phyloP scores from a whole-genome alignment of 2,888 invertebrate genomes.

The Timandra comae region DNA sequence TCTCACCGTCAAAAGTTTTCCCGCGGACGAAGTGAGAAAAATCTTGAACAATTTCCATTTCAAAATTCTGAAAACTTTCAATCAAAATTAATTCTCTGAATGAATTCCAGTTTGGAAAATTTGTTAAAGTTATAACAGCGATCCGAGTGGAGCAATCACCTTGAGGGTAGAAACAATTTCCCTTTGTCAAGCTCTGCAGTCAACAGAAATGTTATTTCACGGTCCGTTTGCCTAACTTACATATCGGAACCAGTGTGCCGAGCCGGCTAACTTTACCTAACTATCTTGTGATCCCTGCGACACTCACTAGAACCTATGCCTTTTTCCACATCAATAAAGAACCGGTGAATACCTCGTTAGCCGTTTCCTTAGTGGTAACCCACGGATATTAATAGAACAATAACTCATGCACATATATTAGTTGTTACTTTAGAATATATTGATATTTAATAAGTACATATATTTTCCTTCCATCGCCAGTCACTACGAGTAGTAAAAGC shows the following conservation, averaged over 20 bases:
- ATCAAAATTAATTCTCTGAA: constrained; percentile 17
- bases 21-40: constrained; percentile 1
- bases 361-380: too few species aligned
- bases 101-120: constrained; percentile 13
- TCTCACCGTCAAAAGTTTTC: too few species aligned
- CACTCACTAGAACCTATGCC: too few species aligned
- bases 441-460: too few species aligned
- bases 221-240: constrained; percentile 29
- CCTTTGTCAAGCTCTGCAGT: constrained; percentile 40
- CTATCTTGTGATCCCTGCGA: too few species aligned
- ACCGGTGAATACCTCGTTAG: too few species aligned
- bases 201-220: constrained; percentile 45
- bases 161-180: constrained; percentile 37
- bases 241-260: constrained; percentile 2
- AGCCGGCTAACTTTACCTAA: background rate
- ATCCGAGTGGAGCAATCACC: constrained; percentile 32
- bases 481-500: too few species aligned
- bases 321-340: background rate
- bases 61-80: constrained; percentile 16
- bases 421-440: too few species aligned
- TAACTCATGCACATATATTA: too few species aligned
- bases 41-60: constrained; percentile 15
- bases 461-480: too few species aligned
- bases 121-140: constrained; percentile 33
- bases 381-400: too few species aligned